Base-by-base conservation (phyloP, 2,888 invertebrate genomes). In the Sminthurinus aureus region DNA sequence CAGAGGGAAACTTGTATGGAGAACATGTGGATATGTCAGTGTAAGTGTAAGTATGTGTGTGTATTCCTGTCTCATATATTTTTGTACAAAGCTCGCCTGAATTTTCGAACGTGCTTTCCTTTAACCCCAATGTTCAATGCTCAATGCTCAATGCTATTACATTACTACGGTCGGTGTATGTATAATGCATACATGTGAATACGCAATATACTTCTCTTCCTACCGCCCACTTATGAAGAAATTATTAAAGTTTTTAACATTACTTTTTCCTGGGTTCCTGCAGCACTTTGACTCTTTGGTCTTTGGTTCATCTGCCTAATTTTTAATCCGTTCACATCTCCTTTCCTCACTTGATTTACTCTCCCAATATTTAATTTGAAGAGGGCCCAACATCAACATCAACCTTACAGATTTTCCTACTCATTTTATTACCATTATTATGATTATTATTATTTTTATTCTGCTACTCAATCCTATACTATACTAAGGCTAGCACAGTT, bases 191-290 rank as follows among this genome's bases (percentile, higher is more conserved):
- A 38, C 6, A 6, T 38, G 38, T 38, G 38, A 38, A 38, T 38
- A 1, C 38, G 6, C 1, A 38, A 38, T 38, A 38, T 4, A 38
- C 38, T 24, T 9, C 24, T 24, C 24, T 15, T 71, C 13, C 24
- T 71, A 9, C 4, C 22, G 11, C 71, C 71, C 71, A 71, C 26
- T 20, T 71, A 11, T 26, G 24, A 75, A 20, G 22, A 76, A 76
- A 76, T 82, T 82, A 82, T 82, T 82, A 77, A 82, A 69, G 50
- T 64, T 77, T 76, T 52, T 51, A 78, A 82, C 67, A 82, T 50
- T 77, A 82, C 82, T 51, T 66, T 81, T 71, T 71, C 69, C 82
- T 77, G 26, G 12, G n/a, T 78, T 52, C 64, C 79, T 67, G 26
- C 18, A 20, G 2, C 58, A 15, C 58, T 58, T 58, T 58, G 15